Percentiles rank a stretch among this genome's conserved stretches.
Evolutionary conservation across 1,140 invertebrate genomes (phyloP).

Genomic region (Heliconius hewitsoni): DNA sequence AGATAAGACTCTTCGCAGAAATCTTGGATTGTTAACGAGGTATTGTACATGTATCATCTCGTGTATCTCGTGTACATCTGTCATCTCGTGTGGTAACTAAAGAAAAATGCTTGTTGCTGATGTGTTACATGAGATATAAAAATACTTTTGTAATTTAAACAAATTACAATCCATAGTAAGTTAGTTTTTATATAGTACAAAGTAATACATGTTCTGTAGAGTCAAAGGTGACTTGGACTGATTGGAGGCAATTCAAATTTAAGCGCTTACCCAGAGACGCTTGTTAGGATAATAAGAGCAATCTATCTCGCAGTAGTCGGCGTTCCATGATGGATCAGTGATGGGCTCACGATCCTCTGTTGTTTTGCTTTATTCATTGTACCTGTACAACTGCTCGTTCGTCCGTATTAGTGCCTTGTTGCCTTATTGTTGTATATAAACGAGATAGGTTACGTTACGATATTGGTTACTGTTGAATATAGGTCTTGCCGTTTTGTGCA

Average conservation of each 20-base stretch:
- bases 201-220: constrained; percentile 43
- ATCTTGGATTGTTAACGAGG: constrained; percentile 44
- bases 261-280: constrained; percentile 62
- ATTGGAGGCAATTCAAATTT: constrained; percentile 65
- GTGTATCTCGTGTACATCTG: constrained; percentile 25
- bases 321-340: constrained; percentile 70
- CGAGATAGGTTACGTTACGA: no score
- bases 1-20: constrained; percentile 51
- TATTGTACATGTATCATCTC: constrained; percentile 39
- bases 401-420: constrained; percentile 63
- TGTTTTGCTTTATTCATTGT: constrained; percentile 70
- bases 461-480: no score
- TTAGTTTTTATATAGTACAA: constrained; percentile 48
- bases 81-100: constrained; percentile 43
- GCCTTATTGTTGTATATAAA: constrained; percentile 40
- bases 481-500: no score
- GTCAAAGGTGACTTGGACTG: constrained; percentile 58
- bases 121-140: constrained; percentile 33
- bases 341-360: constrained; percentile 70
- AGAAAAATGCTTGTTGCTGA: constrained; percentile 55
- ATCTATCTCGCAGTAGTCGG: constrained; percentile 72
- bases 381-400: constrained; percentile 49
- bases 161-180: constrained; percentile 41
- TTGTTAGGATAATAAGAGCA: constrained; percentile 71
- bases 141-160: constrained; percentile 10